A percentile compares a stretch with the other conserved stretches of the same genome.
These are phyloP conservation scores for Murina feae DNA, from an alignment of 2,113 vertebrate genomes.

Conservation along the genomic window DNA sequence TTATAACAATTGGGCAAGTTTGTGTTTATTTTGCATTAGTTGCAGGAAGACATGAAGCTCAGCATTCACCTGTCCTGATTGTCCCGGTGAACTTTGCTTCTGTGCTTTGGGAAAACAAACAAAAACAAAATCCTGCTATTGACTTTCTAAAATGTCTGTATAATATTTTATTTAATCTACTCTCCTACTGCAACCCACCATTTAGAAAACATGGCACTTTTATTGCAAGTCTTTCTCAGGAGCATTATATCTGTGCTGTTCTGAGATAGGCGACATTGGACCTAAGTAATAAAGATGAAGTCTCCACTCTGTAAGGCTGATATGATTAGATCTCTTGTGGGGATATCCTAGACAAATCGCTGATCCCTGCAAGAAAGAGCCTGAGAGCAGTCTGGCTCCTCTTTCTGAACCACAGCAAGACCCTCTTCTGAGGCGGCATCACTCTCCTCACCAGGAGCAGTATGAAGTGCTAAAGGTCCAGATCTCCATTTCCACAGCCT, in stretches of 20 bases:
- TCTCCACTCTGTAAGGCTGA: neutral
- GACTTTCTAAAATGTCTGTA: neutral
- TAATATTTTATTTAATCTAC: neutral
- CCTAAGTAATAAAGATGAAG: neutral
- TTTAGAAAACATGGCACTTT: neutral
- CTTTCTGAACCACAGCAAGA: neutral
- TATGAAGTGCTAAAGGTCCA: neutral
- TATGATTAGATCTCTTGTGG: neutral
- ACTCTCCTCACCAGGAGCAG: neutral
- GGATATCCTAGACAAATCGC: neutral
- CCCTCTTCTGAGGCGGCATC: neutral
- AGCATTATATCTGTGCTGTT: neutral
- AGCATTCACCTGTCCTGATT: too few species aligned
- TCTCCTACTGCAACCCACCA: rapidly evolving
- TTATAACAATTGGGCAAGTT: neutral
- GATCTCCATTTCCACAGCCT: neutral
- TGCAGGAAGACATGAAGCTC: neutral
- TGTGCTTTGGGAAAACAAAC: neutral
- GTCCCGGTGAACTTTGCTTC: neutral
- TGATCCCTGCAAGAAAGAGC: neutral
- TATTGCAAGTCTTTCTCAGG: neutral
- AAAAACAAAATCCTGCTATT: neutral
- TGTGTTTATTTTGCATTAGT: neutral
- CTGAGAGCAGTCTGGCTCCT: neutral
- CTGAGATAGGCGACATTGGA: neutral